Percentiles rank a stretch among this genome's conserved stretches.
Evolutionary conservation across 2,888 invertebrate genomes (phyloP).

Genomic region (Erpobdella octoculata): DNA sequence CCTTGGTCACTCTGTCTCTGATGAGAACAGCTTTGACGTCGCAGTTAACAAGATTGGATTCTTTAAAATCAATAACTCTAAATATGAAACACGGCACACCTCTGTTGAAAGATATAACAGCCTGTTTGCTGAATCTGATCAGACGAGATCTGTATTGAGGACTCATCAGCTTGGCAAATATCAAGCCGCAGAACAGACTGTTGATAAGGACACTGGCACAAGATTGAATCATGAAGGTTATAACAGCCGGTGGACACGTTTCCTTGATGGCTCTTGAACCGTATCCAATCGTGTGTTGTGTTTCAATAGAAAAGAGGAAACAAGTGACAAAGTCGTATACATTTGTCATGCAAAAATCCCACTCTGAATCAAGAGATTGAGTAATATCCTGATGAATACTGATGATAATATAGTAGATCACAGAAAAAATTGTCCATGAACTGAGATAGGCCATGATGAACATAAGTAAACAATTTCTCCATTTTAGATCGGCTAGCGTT

Average conservation of each 20-base stretch:
- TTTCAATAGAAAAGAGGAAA: slow-evolving; percentile 10
- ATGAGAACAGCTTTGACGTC: slow-evolving; percentile 10
- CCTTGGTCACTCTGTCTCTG: slow-evolving; percentile 7
- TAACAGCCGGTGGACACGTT: not conserved
- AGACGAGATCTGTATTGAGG: slow-evolving; percentile 9
- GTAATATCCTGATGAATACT: slow-evolving; percentile 3
- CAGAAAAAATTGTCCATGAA: not conserved
- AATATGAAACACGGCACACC: not conserved
- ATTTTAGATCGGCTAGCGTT: slow-evolving; percentile 1
- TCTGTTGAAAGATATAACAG: slow-evolving; percentile 11
- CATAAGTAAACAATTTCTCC: not conserved
- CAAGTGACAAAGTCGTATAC: not conserved
- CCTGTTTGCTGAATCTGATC: slow-evolving; percentile 13
- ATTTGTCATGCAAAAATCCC: not conserved
- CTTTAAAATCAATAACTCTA: slow-evolving; percentile 8
- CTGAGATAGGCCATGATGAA: not conserved
- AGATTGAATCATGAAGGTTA: not conserved
- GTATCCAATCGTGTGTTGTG: slow-evolving; percentile 5
- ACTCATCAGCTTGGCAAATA: slow-evolving; percentile 6
- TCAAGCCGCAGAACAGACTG: slow-evolving; percentile 13
- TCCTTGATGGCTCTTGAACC: slow-evolving; percentile 5
- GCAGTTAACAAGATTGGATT: slow-evolving; percentile 5
- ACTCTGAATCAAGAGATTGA: not conserved
- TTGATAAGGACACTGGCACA: not conserved
- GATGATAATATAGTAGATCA: slow-evolving; percentile 6